These are phyloP conservation scores for Panonychus citri DNA, from an alignment of 1,140 invertebrate genomes.

Conservation along the genomic window DNA sequence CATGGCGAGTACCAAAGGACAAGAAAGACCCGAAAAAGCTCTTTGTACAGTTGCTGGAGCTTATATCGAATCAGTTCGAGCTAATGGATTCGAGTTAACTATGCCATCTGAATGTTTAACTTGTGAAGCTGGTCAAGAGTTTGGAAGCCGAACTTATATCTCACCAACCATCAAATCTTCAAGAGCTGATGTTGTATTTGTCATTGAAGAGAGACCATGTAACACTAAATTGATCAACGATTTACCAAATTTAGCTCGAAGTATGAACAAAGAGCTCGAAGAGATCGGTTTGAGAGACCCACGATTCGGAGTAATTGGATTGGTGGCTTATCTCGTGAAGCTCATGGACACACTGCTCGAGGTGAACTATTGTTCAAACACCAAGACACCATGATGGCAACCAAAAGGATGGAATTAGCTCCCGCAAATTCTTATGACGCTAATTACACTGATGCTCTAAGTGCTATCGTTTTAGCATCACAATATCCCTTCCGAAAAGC, in stretches of 20 bases:
- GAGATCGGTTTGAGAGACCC: not conserved
- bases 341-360: not conserved
- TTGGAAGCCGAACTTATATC: not conserved
- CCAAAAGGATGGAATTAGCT: not conserved
- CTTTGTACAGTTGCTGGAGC: not conserved
- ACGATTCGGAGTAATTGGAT: not conserved
- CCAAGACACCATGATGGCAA: not conserved
- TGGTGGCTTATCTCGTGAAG: not conserved
- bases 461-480: not conserved
- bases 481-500: not conserved
- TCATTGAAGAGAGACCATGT: not conserved
- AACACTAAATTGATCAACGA: not conserved
- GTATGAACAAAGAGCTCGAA: not conserved
- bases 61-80: not conserved
- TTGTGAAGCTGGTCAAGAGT: not conserved
- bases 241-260: not conserved
- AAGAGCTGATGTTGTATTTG: not conserved
- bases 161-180: not conserved
- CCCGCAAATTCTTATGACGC: not conserved
- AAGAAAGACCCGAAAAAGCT: not conserved
- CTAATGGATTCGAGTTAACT: not conserved
- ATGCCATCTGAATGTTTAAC: not conserved
- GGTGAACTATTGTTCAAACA: not conserved
- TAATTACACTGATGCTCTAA: not conserved
- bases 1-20: not conserved